Percentiles rank a stretch among this genome's conserved stretches.
phyloP scores from a whole-genome alignment of 2,113 vertebrate species.

The Myanophis thanlyinensis region DNA sequence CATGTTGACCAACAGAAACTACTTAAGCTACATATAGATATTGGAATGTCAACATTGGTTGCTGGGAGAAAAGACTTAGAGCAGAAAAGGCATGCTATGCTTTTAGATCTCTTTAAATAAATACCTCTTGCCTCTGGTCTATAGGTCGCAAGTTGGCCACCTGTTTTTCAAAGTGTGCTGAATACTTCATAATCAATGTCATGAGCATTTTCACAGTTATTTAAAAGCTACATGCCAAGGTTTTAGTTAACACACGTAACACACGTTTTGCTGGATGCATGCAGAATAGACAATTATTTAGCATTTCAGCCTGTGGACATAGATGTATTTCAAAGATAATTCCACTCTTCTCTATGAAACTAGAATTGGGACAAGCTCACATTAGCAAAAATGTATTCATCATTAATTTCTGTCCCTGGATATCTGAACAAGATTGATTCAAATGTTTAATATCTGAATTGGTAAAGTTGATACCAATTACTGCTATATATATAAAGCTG shows the following conservation, averaged over 20 bases:
- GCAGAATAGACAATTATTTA: not conserved
- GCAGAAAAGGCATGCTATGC: not conserved
- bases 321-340: not conserved
- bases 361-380: not conserved
- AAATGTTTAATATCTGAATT: not conserved
- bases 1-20: not conserved
- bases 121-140: not conserved
- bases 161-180: not conserved
- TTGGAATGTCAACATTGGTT: slow-evolving; percentile 15
- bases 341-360: not conserved
- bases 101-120: not conserved
- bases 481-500: not conserved
- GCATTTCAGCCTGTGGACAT: not conserved
- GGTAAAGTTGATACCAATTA: not conserved
- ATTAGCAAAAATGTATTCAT: not conserved
- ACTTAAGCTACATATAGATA: not conserved
- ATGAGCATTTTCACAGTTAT: not conserved
- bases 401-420: not conserved
- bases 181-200: not conserved
- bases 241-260: not conserved
- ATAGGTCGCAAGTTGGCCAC: not conserved
- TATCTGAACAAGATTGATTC: not conserved
- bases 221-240: not conserved
- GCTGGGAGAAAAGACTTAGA: not conserved
- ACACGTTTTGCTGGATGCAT: not conserved